These are phyloP conservation scores for Columba janthina DNA, from an alignment of 2,113 vertebrate species.

Conservation along the genomic window DNA sequence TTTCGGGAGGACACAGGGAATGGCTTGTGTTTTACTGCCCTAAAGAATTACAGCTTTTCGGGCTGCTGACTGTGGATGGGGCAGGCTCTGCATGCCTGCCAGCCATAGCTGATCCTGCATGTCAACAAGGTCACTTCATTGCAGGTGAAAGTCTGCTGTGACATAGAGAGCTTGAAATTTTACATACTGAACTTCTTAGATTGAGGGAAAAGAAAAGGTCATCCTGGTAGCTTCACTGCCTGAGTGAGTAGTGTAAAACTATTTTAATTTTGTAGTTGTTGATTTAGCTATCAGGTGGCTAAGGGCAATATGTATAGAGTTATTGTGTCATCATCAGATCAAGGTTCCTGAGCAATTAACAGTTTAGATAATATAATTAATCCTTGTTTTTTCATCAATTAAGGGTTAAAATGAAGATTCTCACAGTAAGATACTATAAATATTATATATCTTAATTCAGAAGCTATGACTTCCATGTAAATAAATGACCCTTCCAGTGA, in stretches of 20 bases:
- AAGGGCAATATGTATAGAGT: not conserved
- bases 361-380: not conserved
- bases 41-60: not conserved
- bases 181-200: not conserved
- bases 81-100: not conserved
- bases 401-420: not conserved
- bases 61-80: not conserved
- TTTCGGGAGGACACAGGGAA: not conserved
- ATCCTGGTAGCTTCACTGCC: not conserved
- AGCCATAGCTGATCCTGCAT: not conserved
- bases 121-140: not conserved
- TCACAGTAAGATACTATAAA: not conserved
- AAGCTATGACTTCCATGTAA: not conserved
- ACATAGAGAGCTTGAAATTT: not conserved
- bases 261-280: not conserved
- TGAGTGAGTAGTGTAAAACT: not conserved
- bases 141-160: not conserved
- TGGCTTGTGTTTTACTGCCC: not conserved
- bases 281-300: not conserved
- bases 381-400: not conserved
- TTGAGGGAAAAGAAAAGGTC: not conserved
- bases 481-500: not conserved
- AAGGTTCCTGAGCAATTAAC: not conserved
- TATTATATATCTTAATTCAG: not conserved
- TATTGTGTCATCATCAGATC: not conserved